phyloP scores from a whole-genome alignment of 2,888 invertebrate species.

The Drosophila lacicola region DNA sequence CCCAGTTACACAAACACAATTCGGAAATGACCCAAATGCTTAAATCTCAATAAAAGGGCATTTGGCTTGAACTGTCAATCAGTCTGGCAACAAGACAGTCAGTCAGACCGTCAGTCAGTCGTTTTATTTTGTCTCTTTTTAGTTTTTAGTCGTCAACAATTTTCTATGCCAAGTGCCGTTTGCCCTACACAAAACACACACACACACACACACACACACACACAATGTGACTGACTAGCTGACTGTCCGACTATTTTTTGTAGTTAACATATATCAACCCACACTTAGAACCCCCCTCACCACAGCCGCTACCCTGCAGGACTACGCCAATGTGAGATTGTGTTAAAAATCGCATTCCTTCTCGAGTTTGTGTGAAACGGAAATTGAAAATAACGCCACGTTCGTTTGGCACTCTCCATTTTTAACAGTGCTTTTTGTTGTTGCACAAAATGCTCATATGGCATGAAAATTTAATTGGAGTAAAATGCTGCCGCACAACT shows the following conservation, averaged over 20 bases:
- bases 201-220: constrained; percentile 1
- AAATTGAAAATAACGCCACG: constrained; percentile 73
- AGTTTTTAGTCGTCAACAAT: constrained; percentile 48
- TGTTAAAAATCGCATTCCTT: constrained; percentile 69
- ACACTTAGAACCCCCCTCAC: neutral
- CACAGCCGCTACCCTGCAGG: neutral
- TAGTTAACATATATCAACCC: constrained; percentile 9
- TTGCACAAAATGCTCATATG: constrained; percentile 68
- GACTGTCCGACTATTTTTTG: constrained; percentile 20
- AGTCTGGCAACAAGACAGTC: constrained; percentile 27
- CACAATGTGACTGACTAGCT: constrained; percentile 8
- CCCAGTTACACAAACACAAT: constrained; percentile 66
- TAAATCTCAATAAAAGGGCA: constrained; percentile 73
- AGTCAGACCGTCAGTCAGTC: constrained; percentile 40
- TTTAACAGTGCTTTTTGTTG: constrained; percentile 22
- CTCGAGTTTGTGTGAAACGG: constrained; percentile 53
- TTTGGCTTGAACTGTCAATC: constrained; percentile 72
- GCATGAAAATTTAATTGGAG: constrained; percentile 79
- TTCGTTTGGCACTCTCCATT: constrained; percentile 51
- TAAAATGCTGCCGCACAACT: constrained; percentile 70
- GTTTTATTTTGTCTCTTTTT: constrained; percentile 26
- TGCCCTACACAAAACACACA: constrained; percentile 19
- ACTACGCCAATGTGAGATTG: constrained; percentile 48
- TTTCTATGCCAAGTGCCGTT: constrained; percentile 58
- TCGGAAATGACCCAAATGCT: constrained; percentile 76